Evolutionary conservation across 2,797 vertebrate species (phyloP).

Genomic region (Morus bassanus): DNA sequence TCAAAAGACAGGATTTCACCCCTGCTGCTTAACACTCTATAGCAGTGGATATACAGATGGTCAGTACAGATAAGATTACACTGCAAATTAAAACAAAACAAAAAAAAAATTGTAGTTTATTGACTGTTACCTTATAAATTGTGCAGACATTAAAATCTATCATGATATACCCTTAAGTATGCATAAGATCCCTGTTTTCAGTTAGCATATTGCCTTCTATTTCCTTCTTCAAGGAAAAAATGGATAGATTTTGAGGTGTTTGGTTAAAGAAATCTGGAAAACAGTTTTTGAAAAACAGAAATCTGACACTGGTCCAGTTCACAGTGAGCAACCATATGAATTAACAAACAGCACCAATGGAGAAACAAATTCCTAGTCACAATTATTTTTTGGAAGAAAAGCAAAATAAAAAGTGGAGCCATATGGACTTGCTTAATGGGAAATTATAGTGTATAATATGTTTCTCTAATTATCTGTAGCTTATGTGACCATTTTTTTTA

Average conservation of each 20-base stretch:
- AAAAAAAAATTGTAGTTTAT: not conserved
- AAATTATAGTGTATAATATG: constrained; percentile 30
- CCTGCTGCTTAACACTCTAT: not conserved
- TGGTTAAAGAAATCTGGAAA: constrained; percentile 9
- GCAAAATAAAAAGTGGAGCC: constrained; percentile 1
- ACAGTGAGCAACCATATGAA: constrained; percentile 20
- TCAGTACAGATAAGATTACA: not conserved
- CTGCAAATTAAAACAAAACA: not conserved
- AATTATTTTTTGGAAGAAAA: constrained; percentile 50
- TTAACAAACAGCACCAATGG: constrained; percentile 34
- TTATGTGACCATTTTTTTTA: not conserved
- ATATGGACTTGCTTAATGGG: constrained; percentile 54
- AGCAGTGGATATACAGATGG: not conserved
- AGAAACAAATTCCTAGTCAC: constrained; percentile 41
- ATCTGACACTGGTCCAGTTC: constrained; percentile 31
- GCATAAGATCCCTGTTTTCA: not conserved
- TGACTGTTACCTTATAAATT: not conserved
- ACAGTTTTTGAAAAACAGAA: not conserved
- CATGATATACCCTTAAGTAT: not conserved
- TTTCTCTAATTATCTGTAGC: constrained; percentile 1
- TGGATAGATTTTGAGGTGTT: not conserved
- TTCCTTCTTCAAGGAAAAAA: not conserved
- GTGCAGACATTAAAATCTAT: not conserved
- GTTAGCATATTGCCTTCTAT: not conserved
- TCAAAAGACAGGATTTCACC: not conserved